These are phyloP conservation scores for Clangula hyemalis DNA, from an alignment of 2,797 vertebrate genomes.

Conservation along the genomic window DNA sequence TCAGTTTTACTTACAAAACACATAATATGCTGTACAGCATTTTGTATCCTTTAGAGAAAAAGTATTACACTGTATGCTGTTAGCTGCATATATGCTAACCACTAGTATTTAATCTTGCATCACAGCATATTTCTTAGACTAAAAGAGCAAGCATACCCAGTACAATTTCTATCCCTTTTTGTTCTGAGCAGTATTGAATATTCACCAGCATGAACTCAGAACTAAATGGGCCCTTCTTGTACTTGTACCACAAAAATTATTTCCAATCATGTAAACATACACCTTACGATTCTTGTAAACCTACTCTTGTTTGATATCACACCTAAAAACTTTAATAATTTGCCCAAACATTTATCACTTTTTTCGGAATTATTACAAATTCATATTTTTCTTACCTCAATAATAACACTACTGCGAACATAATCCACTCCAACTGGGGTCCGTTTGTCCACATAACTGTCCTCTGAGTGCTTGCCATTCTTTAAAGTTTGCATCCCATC, in stretches of 20 bases:
- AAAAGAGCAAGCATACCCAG: neutral
- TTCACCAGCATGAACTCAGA: neutral
- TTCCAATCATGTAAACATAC: neutral
- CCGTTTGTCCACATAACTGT: slow-evolving; percentile 78
- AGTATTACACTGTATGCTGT: neutral
- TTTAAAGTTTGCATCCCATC: slow-evolving; percentile 81
- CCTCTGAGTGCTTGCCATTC: slow-evolving; percentile 75
- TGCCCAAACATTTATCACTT: too few species aligned
- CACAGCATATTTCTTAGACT: neutral
- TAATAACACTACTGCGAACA: slow-evolving; percentile 85
- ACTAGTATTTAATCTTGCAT: neutral
- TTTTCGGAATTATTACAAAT: neutral
- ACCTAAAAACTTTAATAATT: neutral
- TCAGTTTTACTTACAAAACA: neutral
- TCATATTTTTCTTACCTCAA: slow-evolving; percentile 81
- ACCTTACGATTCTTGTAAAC: neutral
- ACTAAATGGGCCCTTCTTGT: neutral
- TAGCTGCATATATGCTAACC: neutral
- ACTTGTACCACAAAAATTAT: neutral
- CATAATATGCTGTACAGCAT: neutral
- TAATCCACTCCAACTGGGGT: slow-evolving; percentile 82
- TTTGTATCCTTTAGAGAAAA: neutral
- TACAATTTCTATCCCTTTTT: neutral
- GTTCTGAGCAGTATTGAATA: neutral
- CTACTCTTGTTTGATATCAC: accelerated